Base-by-base conservation (phyloP, 2,888 invertebrate species). In the Notodonta dromedarius region DNA sequence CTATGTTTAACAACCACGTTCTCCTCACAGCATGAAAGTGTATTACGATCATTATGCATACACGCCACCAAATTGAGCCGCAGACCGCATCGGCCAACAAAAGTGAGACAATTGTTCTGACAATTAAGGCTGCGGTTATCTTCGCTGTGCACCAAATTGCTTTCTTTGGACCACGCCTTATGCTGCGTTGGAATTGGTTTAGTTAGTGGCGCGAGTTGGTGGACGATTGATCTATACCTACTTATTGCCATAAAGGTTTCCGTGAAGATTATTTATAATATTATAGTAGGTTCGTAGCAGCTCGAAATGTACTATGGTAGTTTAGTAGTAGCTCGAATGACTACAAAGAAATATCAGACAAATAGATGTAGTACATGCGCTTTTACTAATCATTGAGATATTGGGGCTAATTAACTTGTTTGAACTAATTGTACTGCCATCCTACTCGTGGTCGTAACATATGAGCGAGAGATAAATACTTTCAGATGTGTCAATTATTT, bases 91-190 rank as follows among this genome's bases (percentile, higher is more conserved):
- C 70, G 65, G 55, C 35, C 60, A 59, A 75, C 71, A 78, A 78
- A 82, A 81, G 78, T 77, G 77, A 76, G 81, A 83, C 84, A 84
- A 84, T 87, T 78, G 80, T 78, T 77, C 63, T 65, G 65, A 77
- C 79, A 89, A 90, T 90, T 88, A 89, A 80, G 80, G 79, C 63
- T 63, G 76, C 62, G 84, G 80, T 87, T 84, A 87, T 80, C 77
- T 76, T 73, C 69, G 77, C 75, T 77, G 72, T 71, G 72, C 68
- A 73, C 76, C 70, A 82, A 86, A 87, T 89, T 85, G 84, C 87
- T 86, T 87, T 88, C 88, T 86, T 88, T 77, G 77, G 73, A 65
- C 77, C 74, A 64, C 76, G 78, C 77, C 81, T 86, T 83, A 71
- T 83, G 82, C 73, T 69, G 32, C 66, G 74, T 86, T 86, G 67